These are phyloP conservation scores for Pontoporia blainvillei DNA, from an alignment of 2,113 vertebrate genomes.

Conservation along the genomic window DNA sequence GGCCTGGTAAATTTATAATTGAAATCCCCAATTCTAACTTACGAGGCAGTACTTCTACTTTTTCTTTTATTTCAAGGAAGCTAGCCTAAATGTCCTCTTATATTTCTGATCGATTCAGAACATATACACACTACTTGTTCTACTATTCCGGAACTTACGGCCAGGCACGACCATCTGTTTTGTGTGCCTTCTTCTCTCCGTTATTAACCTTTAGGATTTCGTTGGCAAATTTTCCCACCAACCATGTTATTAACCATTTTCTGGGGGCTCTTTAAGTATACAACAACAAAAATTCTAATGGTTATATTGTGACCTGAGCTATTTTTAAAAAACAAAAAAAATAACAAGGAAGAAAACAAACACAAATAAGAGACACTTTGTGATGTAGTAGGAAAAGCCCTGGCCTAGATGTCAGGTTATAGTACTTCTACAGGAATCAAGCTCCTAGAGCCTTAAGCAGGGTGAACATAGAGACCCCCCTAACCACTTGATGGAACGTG, in stretches of 20 bases:
- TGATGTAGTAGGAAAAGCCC: rapidly evolving
- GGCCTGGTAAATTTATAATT: neutral
- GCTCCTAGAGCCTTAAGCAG: rapidly evolving
- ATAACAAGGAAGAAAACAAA: neutral
- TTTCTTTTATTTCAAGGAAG: neutral
- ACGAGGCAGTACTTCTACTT: neutral
- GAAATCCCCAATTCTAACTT: neutral
- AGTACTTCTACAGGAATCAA: neutral
- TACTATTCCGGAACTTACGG: neutral
- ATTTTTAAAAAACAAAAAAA: neutral
- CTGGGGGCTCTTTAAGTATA: neutral
- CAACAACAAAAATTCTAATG: neutral
- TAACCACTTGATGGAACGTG: neutral
- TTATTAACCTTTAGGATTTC: neutral
- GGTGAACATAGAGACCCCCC: rapidly evolving
- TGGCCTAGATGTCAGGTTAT: neutral
- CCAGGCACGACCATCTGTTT: neutral
- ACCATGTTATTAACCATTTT: neutral
- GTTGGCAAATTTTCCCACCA: neutral
- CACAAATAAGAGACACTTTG: neutral
- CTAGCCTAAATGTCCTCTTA: neutral
- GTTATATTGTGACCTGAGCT: neutral
- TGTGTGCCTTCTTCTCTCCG: neutral
- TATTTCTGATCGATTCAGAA: neutral
- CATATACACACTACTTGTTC: neutral